Conservation (phyloP, 1,140 invertebrate species). For the Diabrotica virgifera region DNA sequence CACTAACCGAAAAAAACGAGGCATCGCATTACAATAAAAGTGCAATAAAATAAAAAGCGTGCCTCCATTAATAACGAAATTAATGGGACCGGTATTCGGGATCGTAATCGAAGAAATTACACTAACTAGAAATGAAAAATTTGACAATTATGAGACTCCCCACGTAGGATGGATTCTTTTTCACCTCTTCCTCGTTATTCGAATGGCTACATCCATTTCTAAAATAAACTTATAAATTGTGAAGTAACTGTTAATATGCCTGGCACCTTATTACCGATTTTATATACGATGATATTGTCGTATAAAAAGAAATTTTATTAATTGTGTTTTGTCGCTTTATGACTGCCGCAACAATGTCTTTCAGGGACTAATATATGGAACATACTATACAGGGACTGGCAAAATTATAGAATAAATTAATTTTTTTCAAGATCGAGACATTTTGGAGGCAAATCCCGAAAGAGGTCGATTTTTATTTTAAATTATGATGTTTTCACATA, state of each 20-base stretch:
- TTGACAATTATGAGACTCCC: slow-evolving; percentile 2
- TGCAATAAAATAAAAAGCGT: slow-evolving; percentile 2
- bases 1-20: background rate
- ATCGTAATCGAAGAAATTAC: slow-evolving; percentile 1
- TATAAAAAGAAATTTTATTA: too few relatives aligned
- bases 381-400: too few relatives aligned
- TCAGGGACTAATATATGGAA: too few relatives aligned
- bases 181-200: slow-evolving; percentile 2
- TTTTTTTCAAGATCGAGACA: too few relatives aligned
- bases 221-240: background rate
- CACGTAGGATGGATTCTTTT: slow-evolving; percentile 2
- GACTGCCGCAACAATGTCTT: too few relatives aligned
- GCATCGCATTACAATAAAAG: background rate
- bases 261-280: too few relatives aligned
- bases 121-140: slow-evolving; percentile 3
- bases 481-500: too few relatives aligned
- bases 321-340: too few relatives aligned
- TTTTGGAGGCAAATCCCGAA: too few relatives aligned
- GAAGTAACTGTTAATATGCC: background rate
- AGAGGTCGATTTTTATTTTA: too few relatives aligned
- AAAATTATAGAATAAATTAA: too few relatives aligned
- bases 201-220: background rate
- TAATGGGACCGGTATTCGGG: slow-evolving; percentile 1
- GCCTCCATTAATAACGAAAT: background rate
- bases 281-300: too few relatives aligned